phyloP scores from a whole-genome alignment of 2,797 vertebrate genomes.

The Salmo trutta region DNA sequence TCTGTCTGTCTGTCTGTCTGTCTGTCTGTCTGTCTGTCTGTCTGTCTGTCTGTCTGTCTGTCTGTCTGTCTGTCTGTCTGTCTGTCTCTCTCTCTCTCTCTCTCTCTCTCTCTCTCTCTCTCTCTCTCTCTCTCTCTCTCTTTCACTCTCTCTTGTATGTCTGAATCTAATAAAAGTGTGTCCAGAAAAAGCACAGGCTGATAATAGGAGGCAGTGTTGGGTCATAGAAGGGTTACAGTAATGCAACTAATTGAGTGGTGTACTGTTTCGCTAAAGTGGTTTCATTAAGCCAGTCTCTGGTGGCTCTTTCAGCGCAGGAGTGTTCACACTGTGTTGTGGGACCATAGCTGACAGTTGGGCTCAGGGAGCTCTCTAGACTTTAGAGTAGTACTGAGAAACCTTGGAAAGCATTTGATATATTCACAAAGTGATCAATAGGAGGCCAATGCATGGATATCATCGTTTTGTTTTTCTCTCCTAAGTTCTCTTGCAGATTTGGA shows the following conservation, averaged over 20 bases:
- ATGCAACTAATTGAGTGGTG: constrained; percentile 48
- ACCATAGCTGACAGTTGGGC: not conserved
- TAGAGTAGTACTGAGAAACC: not conserved
- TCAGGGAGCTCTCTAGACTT: not conserved
- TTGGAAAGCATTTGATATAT: constrained; percentile 9
- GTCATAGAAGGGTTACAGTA: constrained; percentile 44
- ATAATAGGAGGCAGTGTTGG: constrained; percentile 33
- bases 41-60: not conserved
- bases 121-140: constrained; percentile 32
- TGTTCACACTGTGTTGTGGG: not conserved
- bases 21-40: too few relatives aligned
- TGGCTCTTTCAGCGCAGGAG: constrained; percentile 24
- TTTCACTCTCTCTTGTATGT: constrained; percentile 11
- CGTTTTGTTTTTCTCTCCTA: constrained; percentile 32
- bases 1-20: too few relatives aligned
- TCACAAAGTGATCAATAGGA: constrained; percentile 20
- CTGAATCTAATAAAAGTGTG: constrained; percentile 44
- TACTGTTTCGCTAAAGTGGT: constrained; percentile 50
- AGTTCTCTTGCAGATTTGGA: constrained; percentile 44
- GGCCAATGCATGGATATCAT: constrained; percentile 26
- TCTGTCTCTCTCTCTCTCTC: too few relatives aligned
- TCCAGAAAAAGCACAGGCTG: constrained; percentile 32
- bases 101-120: constrained; percentile 1
- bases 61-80: not conserved
- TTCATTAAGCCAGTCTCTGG: constrained; percentile 54